Evolutionary conservation across 2,888 invertebrate genomes (phyloP), one percentile per base, ranked within the genome.

Genomic region (Leuctra nigra): DNA sequence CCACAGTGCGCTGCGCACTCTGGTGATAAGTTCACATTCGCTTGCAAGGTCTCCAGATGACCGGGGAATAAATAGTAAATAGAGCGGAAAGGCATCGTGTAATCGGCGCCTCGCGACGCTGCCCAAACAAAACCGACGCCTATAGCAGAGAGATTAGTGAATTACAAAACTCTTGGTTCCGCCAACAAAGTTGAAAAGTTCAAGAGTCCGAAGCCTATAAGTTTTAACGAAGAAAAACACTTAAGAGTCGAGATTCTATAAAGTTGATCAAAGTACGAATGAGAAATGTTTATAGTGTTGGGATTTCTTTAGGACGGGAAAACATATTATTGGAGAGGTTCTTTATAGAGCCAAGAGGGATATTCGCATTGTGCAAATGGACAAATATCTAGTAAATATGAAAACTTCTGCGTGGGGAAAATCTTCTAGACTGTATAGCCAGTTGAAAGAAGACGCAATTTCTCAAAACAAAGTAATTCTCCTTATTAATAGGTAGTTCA

Each of bases 161-260:
- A 50, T 50, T 50, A 50, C 50, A 50, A 50, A 50, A 35, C 50
- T 33, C 35, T 50, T 33, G 35, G 35, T 35, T 50, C 18, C 33
- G 50, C 50, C 50, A 50, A 50, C 20, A 50, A 50, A 50, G 50
- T 50, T 50, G 50, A 50, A 35, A 50, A 50, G 50, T 50, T 50
- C 35, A 44, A 44, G 50, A 50, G 33, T 50, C 20, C 35, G 35
- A 44, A 44, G 50, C 29, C 50, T 50, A 33, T 33, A 50, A 50
- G 50, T 50, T 50, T 33, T 33, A 35, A 50, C 50, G 33, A 50
- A 50, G 50, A 50, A 50, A 50, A 50, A 50, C 50, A 50, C 50
- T 50, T 50, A 50, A 50, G 50, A 50, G 50, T n/a, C 50, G 33
- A 13, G 50, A 50, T 50, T 50, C 50, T 16, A 50, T 50, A 50